Conservation (phyloP, 2,888 invertebrate species). For the Eugnorisma glareosa region DNA sequence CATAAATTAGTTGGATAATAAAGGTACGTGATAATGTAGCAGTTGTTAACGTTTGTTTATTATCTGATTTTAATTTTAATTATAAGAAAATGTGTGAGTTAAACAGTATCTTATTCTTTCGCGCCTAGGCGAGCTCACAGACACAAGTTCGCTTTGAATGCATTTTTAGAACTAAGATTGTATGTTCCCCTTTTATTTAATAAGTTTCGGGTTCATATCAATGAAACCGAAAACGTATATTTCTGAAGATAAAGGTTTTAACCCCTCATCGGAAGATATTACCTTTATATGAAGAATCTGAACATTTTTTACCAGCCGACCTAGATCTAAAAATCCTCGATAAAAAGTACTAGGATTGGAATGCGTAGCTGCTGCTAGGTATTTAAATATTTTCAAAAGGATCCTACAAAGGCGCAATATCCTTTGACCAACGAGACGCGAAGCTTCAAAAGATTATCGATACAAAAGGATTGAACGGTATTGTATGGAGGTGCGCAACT, state of each 20-base stretch:
- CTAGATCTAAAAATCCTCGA: not conserved
- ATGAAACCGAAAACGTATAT: not conserved
- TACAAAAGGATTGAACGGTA: constrained; percentile 51
- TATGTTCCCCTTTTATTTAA: not conserved
- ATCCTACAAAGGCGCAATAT: constrained; percentile 40
- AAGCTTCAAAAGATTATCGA: constrained; percentile 53
- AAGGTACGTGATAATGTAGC: constrained; percentile 47
- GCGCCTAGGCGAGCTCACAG: too few relatives aligned
- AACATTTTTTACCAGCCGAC: too few relatives aligned
- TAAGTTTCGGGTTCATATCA: not conserved
- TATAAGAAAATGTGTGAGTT: constrained; percentile 12
- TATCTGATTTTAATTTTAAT: constrained; percentile 11
- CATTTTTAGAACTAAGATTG: too few relatives aligned
- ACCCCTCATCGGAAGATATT: not conserved
- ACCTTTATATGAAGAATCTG: not conserved
- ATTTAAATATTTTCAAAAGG: constrained; percentile 45
- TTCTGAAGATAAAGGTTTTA: not conserved
- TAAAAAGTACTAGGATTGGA: not conserved
- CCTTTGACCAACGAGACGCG: constrained; percentile 52
- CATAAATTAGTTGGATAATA: constrained; percentile 50
- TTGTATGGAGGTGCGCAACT: constrained; percentile 28
- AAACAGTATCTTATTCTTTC: not conserved
- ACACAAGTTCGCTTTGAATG: not conserved
- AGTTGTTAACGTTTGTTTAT: constrained; percentile 38
- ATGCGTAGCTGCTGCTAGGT: not conserved